Evolutionary conservation across 1,140 invertebrate species (phyloP), one percentile per base, ranked within the genome.

Genomic region (Halesus radiatus): DNA sequence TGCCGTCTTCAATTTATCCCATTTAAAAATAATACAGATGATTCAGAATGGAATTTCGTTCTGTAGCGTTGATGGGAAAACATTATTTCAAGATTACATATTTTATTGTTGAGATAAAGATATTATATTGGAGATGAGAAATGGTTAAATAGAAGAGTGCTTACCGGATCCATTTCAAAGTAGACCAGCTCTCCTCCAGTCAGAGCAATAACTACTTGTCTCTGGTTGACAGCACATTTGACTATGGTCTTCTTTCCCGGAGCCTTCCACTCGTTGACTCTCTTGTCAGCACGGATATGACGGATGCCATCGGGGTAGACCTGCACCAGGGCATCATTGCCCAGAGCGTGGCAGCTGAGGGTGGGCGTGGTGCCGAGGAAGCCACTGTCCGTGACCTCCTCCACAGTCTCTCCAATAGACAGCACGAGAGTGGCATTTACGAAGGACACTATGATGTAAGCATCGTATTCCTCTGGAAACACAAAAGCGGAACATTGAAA

Each of bases 361-460:
- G 99, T 99, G 1, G 98, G 98, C 0, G 98, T 99, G 1, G 98
- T 99, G 79, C 98, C 98, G 70, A 99, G 91, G 87, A 99, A 99
- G 45, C 99, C 99, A 70, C 98, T 99, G 90, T 99, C 98, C 6
- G 98, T 98, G 1, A 99, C 98, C 95, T 99, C 99, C 89, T 99
- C 99, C 45, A 99, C 99, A 81, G 98, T 99, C 89, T 99, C 99
- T 82, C 99, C 99, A 88, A 99, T 99, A 82, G 97, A 99, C 83
- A 99, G 92, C 78, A 99, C 98, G 83, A 99, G 92, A 29, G 99
- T 99, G 79, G 99, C 99, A 90, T 99, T 99, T 53, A 99, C 96
- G 94, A 99, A 99, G 58, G 98, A 99, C 81, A 99, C 99, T 88
- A 99, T 98, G 91, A 99, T 99, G 91, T 99, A 99, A 58, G 98